Conservation (phyloP, 2,113 vertebrate species). For the Butorides virescens region DNA sequence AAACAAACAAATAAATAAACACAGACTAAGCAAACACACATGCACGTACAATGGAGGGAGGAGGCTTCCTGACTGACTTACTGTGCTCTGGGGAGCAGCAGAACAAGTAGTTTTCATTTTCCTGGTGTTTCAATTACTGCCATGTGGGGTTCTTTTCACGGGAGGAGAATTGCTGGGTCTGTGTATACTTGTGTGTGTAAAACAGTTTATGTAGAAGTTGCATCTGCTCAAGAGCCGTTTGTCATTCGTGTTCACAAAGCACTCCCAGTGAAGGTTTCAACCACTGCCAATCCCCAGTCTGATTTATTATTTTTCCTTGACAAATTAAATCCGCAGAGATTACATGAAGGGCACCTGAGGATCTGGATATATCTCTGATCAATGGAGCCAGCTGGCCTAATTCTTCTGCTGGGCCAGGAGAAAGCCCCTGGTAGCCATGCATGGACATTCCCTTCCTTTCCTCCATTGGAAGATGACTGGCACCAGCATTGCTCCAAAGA, state of each 20-base stretch:
- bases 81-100: neutral
- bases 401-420: neutral
- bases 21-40: neutral
- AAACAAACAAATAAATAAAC: neutral
- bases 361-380: neutral
- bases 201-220: neutral
- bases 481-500: neutral
- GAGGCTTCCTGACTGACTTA: neutral
- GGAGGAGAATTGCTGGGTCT: neutral
- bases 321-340: neutral
- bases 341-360: neutral
- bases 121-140: neutral
- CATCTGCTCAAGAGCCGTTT: neutral
- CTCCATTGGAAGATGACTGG: neutral
- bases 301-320: neutral
- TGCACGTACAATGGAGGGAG: neutral
- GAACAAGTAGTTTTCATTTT: slow-evolving; percentile 5
- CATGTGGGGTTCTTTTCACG: neutral
- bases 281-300: neutral
- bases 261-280: neutral
- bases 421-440: neutral
- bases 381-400: neutral
- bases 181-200: neutral
- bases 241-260: neutral
- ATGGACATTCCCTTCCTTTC: neutral